Conservation (phyloP, 1,140 invertebrate genomes). For the Caenorhabditis elegans region WBcel235 BX284605.5:8646001-8646500, state of each 20-base stretch:
- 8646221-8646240: no score
- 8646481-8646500: neutral
- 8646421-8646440: conserved; percentile 32
- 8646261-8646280: no score
- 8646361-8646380: neutral
- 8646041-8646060: neutral
- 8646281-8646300: no score
- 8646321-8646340: conserved; percentile 19
- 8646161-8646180: neutral
- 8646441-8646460: conserved; percentile 21
- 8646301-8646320: neutral
- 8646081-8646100: neutral
- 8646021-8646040: neutral
- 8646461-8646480: neutral
- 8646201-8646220: no score
- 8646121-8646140: neutral
- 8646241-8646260: no score
- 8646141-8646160: neutral
- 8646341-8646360: conserved; percentile 12
- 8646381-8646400: neutral
- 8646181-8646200: no score
- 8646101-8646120: neutral
- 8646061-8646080: neutral
- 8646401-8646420: conserved; percentile 32
- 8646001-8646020: neutral